phyloP scores from a whole-genome alignment of 2,888 invertebrate genomes.

The Agrypnus murinus region DNA sequence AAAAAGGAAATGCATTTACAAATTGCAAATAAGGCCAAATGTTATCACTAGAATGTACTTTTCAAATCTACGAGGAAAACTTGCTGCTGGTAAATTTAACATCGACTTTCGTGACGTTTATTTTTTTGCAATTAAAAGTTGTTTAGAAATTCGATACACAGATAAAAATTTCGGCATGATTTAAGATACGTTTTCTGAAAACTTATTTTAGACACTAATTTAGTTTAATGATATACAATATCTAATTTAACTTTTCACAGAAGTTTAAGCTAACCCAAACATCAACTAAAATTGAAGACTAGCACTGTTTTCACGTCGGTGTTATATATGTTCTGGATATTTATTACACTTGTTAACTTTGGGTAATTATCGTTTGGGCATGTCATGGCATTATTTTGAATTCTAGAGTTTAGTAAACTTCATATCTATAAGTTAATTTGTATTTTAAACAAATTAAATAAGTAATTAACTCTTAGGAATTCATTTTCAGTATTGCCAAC shows the following conservation, averaged over 20 bases:
- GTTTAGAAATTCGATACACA: neutral
- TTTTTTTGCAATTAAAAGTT: neutral
- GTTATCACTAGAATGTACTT: neutral
- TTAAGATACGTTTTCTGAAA: neutral
- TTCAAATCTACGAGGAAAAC: no score
- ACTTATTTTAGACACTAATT: slow-evolving; percentile 10
- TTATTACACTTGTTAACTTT: slow-evolving; percentile 22
- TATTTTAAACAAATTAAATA: neutral
- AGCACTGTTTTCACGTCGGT: neutral
- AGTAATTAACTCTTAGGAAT: neutral
- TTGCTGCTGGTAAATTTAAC: neutral
- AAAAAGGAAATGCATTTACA: neutral
- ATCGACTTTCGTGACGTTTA: neutral
- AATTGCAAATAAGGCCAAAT: slow-evolving; percentile 9
- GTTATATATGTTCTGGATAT: neutral
- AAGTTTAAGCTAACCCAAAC: slow-evolving; percentile 7
- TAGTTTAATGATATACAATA: slow-evolving; percentile 13
- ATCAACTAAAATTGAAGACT: slow-evolving; percentile 13
- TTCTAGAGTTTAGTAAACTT: neutral
- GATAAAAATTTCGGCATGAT: neutral
- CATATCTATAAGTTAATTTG: neutral
- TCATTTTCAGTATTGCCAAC: no score
- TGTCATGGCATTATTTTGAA: slow-evolving; percentile 3
- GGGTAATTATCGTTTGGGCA: slow-evolving; percentile 11
- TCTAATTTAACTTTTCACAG: slow-evolving; percentile 11